Evolutionary conservation across 2,113 vertebrate genomes (phyloP).

Genomic region (Vulpes vulpes): DNA sequence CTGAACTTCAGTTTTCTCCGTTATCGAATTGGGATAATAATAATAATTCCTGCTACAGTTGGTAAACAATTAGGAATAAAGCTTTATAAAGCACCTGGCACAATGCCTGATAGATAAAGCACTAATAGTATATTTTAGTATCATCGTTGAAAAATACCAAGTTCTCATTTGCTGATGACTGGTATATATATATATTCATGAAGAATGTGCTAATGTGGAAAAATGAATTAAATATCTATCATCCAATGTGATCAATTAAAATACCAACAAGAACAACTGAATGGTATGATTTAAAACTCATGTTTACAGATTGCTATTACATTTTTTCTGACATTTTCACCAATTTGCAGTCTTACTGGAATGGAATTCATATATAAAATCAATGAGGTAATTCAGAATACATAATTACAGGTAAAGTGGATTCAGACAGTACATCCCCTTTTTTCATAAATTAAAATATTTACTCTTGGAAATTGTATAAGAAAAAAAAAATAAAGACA

Average conservation of each 20-base stretch:
- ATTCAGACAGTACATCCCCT: neutral
- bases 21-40: neutral
- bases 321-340: slow-evolving; percentile 5
- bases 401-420: neutral
- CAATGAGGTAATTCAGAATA: neutral
- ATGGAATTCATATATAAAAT: neutral
- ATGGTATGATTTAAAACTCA: neutral
- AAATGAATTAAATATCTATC: slow-evolving; percentile 14
- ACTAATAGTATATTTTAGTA: neutral
- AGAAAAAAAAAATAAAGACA: neutral
- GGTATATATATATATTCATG: neutral
- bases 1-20: neutral
- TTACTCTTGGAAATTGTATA: neutral
- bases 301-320: neutral
- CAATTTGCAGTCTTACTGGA: neutral
- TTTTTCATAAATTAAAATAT: neutral
- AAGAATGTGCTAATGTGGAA: neutral
- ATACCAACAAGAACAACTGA: slow-evolving; percentile 47
- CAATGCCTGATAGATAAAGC: neutral
- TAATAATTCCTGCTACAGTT: neutral
- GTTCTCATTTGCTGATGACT: neutral
- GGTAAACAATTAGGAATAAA: neutral
- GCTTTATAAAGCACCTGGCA: neutral
- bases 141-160: neutral
- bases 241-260: neutral